Evolutionary conservation across 2,888 invertebrate species (phyloP).

Genomic region (Tetragnatha montana): DNA sequence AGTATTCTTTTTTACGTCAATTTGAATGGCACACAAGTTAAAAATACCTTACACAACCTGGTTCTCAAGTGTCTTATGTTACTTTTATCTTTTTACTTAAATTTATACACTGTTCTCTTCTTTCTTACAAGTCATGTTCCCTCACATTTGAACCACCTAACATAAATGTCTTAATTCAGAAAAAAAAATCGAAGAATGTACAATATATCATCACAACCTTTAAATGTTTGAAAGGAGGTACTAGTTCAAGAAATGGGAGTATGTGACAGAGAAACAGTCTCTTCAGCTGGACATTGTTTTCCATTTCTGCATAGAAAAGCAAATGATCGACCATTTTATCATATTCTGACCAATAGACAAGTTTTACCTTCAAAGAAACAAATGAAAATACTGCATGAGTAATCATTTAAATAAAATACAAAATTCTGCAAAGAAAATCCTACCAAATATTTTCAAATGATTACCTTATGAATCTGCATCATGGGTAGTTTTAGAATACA

Average conservation of each 20-base stretch:
- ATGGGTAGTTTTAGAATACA: slow-evolving; percentile 53
- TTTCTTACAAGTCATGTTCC: too few relatives aligned
- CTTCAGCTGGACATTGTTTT: slow-evolving; percentile 25
- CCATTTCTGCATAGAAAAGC: slow-evolving; percentile 15
- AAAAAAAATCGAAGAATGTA: too few relatives aligned
- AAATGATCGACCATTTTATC: slow-evolving; percentile 38
- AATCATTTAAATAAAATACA: neutral
- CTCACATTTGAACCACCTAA: too few relatives aligned
- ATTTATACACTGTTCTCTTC: too few relatives aligned
- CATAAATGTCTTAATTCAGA: too few relatives aligned
- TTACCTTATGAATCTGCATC: slow-evolving; percentile 49
- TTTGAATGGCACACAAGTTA: too few relatives aligned
- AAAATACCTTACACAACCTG: too few relatives aligned
- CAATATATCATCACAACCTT: slow-evolving; percentile 18
- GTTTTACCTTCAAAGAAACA: neutral
- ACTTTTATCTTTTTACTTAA: too few relatives aligned
- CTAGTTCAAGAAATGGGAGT: slow-evolving; percentile 12
- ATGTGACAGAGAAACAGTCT: slow-evolving; percentile 33
- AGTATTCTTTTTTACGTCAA: too few relatives aligned
- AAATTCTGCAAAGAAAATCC: neutral
- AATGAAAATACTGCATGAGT: neutral
- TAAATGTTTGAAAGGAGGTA: slow-evolving; percentile 55
- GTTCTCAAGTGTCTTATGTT: too few relatives aligned
- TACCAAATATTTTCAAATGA: neutral
- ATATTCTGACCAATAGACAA: slow-evolving; percentile 28